A percentile compares a stretch with the other conserved stretches of the same genome.
Conservation (phyloP, 2,888 invertebrate genomes). For the Eucriotettix oculatus region DNA sequence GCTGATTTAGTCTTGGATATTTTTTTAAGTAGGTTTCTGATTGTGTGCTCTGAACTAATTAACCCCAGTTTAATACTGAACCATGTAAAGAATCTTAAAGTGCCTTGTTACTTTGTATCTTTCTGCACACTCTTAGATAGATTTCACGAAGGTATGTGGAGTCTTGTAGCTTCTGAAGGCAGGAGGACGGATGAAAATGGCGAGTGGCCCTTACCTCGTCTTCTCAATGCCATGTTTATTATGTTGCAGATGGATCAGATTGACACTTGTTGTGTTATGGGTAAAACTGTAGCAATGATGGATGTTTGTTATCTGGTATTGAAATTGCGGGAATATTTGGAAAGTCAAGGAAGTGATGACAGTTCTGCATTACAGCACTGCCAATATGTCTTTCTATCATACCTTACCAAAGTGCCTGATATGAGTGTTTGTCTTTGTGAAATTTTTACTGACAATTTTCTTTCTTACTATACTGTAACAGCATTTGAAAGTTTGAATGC, state of each 20-base stretch:
- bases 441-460: conserved; percentile 1
- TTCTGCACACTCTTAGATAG: conserved; percentile 17
- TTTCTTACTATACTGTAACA: conserved; percentile 1
- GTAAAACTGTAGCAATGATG: conserved; percentile 7
- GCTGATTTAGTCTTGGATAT: conserved; percentile 17
- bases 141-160: conserved; percentile 17
- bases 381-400: conserved; percentile 4
- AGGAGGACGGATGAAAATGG: conserved; percentile 16
- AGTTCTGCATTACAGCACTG: not conserved
- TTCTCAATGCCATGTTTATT: conserved; percentile 18
- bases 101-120: conserved; percentile 18
- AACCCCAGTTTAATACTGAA: conserved; percentile 16
- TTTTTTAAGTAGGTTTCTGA: conserved; percentile 23
- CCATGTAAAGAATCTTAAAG: conserved; percentile 13
- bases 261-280: conserved; percentile 17
- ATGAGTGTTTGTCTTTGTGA: not conserved
- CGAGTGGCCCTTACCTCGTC: conserved; percentile 21
- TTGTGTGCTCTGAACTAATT: conserved; percentile 19
- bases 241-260: conserved; percentile 18
- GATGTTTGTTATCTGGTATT: conserved; percentile 12
- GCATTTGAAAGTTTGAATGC: conserved; percentile 8
- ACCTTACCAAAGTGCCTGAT: not conserved
- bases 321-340: conserved; percentile 7
- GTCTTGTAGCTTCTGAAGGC: conserved; percentile 14
- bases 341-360: conserved; percentile 23